A percentile compares a stretch with the other conserved stretches of the same genome.
Evolutionary conservation across 2,888 invertebrate genomes (phyloP).

Genomic region (Gastracanthus pulcherrimus): DNA sequence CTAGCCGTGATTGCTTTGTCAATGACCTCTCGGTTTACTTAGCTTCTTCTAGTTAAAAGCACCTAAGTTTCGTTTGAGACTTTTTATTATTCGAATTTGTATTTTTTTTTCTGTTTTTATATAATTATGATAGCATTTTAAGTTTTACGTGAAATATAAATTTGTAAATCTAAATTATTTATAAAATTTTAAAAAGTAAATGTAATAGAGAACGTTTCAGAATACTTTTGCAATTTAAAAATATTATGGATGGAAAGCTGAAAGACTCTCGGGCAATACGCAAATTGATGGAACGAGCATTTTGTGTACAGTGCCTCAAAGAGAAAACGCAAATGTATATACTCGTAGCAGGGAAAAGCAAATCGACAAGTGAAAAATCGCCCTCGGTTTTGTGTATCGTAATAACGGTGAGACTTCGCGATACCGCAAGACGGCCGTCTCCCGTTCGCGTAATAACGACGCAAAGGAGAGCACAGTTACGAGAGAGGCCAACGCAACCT

Average conservation of each 20-base stretch:
- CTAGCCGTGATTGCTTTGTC: not conserved
- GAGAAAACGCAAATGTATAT: not conserved
- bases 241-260: not conserved
- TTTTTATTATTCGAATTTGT: not conserved
- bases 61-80: not conserved
- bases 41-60: not conserved
- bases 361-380: conserved; percentile 36
- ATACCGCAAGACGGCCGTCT: conserved; percentile 53
- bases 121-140: no score
- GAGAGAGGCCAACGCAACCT: conserved; percentile 52
- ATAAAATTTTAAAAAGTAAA: not conserved
- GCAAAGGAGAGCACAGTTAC: conserved; percentile 56
- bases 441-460: conserved; percentile 56
- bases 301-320: not conserved
- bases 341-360: conserved; percentile 1
- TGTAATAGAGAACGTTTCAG: not conserved
- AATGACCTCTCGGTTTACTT: conserved; percentile 2
- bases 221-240: not conserved
- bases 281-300: conserved; percentile 4
- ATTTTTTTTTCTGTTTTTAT: not conserved
- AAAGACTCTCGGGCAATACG: not conserved
- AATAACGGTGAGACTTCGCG: conserved; percentile 51
- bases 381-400: conserved; percentile 50
- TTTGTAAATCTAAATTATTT: no score
- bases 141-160: no score